A percentile compares a stretch with the other conserved stretches of the same genome.
Evolutionary conservation across 1,140 invertebrate species (phyloP).

Genomic region (Idris sp.): DNA sequence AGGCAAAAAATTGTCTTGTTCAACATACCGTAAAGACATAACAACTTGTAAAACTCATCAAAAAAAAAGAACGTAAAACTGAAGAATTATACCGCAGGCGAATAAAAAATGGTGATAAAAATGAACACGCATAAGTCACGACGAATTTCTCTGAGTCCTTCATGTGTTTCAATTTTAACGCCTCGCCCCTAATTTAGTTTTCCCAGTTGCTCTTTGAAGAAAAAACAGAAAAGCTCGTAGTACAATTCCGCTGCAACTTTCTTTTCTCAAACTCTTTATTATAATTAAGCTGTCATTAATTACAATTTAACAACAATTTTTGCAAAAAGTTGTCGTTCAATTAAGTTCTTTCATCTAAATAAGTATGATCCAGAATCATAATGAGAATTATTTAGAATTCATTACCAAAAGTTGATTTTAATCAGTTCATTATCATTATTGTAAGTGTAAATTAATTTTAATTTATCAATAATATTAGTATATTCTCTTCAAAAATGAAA

Average conservation of each 20-base stretch:
- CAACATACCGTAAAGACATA: no score
- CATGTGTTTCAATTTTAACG: no score
- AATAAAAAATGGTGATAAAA: background rate
- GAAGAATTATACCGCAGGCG: no score
- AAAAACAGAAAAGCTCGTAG: no score
- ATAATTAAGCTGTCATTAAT: constrained; percentile 16
- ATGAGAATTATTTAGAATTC: constrained; percentile 16
- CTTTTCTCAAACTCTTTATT: constrained; percentile 4
- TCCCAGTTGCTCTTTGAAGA: background rate
- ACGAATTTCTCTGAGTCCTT: no score
- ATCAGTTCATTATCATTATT: no score
- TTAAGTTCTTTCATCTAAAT: constrained; percentile 14
- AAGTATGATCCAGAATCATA: constrained; percentile 17
- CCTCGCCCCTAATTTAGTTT: background rate
- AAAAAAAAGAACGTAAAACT: no score
- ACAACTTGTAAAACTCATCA: no score
- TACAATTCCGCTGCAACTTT: constrained; percentile 6
- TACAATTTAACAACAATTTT: constrained; percentile 20
- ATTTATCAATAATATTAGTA: no score
- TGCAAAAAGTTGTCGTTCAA: constrained; percentile 15
- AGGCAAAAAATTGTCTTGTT: no score
- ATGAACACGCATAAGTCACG: background rate
- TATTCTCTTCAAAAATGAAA: no score
- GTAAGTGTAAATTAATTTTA: no score
- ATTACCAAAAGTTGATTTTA: constrained; percentile 20